These are phyloP conservation scores for Nasonia vitripennis DNA, from an alignment of 1,140 invertebrate genomes.

Conservation along the genomic window DNA sequence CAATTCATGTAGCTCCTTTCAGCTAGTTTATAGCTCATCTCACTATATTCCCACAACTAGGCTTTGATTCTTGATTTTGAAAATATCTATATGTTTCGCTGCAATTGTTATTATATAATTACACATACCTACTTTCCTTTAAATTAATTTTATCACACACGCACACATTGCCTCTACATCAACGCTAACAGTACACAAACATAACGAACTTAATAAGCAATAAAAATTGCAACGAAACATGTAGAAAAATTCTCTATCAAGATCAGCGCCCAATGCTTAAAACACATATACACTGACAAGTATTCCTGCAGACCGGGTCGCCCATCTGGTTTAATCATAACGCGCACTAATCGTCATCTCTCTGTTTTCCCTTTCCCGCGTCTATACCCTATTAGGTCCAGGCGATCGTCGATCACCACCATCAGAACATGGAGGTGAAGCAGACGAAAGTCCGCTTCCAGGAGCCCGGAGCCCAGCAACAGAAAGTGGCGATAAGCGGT, in stretches of 20 bases:
- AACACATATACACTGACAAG: neutral
- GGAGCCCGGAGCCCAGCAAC: conserved; percentile 78
- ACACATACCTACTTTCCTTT: too few relatives aligned
- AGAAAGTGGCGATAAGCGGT: conserved; percentile 56
- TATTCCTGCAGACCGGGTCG: conserved; percentile 38
- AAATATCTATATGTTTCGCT: neutral
- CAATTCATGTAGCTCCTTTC: conserved; percentile 68
- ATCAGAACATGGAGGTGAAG: conserved; percentile 85
- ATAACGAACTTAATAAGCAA: neutral
- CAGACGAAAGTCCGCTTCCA: conserved; percentile 91
- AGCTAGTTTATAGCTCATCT: conserved; percentile 59
- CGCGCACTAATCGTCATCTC: neutral
- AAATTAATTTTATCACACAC: neutral
- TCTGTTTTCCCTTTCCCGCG: conserved; percentile 45
- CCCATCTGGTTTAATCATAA: neutral
- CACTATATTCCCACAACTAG: conserved; percentile 27
- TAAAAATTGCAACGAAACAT: neutral
- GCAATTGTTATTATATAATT: neutral
- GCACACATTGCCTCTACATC: too few relatives aligned
- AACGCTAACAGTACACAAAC: neutral
- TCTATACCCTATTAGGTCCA: conserved; percentile 81
- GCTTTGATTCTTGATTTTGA: conserved; percentile 12
- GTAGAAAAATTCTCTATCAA: neutral
- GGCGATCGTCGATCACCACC: conserved; percentile 93
- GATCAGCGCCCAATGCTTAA: conserved; percentile 16